Evolutionary conservation across 1,140 invertebrate species (phyloP), one percentile per base, ranked within the genome.

Genomic region (Thaumetopoea pityocampa): DNA sequence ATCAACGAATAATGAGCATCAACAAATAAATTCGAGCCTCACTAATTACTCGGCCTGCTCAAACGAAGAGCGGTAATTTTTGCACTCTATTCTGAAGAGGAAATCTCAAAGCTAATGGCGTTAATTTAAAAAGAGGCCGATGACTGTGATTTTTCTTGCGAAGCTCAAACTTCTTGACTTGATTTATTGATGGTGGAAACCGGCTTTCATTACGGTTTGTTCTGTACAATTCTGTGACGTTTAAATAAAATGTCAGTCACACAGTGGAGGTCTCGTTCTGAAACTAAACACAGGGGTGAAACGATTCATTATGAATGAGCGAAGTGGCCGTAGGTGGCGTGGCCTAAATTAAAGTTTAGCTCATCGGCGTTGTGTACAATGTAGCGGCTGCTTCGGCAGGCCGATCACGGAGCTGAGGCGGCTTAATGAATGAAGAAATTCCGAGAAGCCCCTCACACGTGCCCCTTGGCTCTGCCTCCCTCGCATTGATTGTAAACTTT

Each of bases 11-110:
- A 85, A 85, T 83, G 69, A 84, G 77, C 77, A 73, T 84, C 79
- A 83, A 84, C 80, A 85, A 86, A 86, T 86, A 86, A 85, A 85
- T 60, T 81, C 70, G 55, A 86, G 82, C 82, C 77, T 86, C 76
- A 86, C 85, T 86, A 86, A 86, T 86, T 85, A 86, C 82, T 76
- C 35, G 64, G 52, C 43, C 47, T 59, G 58, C 61, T 82, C 77
- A 64, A 67, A 74, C 66, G 66, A 64, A 73, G 77, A 73, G 69
- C 72, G 70, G 74, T 76, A 82, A 80, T 83, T 77, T 74, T 76
- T 74, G 70, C 76, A 76, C 72, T 82, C 74, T 65, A 77, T 81
- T 78, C 61, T 54, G 51, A 69, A 68, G 60, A 70, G 73, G 63
- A 74, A 78, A 76, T 79, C 70, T 80, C 41, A 41, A 68, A 67